phyloP scores from a whole-genome alignment of 2,113 vertebrate species.

The Nestor notabilis region DNA sequence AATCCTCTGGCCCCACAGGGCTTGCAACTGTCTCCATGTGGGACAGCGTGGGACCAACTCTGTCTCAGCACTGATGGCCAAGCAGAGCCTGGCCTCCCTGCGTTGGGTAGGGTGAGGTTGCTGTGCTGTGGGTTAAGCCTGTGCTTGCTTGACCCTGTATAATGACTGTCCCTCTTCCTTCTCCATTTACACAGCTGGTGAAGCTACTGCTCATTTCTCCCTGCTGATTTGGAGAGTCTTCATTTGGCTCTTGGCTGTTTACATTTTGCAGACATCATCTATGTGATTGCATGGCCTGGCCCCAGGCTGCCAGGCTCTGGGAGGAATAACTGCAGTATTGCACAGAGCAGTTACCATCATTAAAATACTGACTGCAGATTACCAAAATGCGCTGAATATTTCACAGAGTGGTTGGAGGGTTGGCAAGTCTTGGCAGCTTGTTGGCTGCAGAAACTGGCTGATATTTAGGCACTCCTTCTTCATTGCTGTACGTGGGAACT shows the following conservation, averaged over 20 bases:
- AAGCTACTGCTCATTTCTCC: neutral
- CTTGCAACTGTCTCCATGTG: neutral
- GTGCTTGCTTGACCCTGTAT: neutral
- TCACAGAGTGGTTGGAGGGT: slow-evolving; percentile 19
- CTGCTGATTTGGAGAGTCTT: neutral
- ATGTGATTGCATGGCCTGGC: slow-evolving; percentile 26
- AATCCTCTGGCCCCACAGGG: neutral
- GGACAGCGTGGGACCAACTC: neutral
- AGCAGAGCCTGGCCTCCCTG: neutral
- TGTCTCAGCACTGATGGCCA: neutral
- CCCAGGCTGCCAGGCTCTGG: slow-evolving; percentile 31
- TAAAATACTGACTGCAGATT: slow-evolving; percentile 67
- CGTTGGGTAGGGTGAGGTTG: neutral
- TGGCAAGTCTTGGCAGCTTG: slow-evolving; percentile 44
- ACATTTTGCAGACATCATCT: slow-evolving; percentile 16
- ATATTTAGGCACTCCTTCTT: slow-evolving; percentile 31
- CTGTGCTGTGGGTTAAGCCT: neutral
- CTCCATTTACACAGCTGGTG: neutral
- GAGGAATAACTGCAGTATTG: slow-evolving; percentile 39
- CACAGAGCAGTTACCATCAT: slow-evolving; percentile 58
- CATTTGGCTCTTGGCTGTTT: slow-evolving; percentile 20
- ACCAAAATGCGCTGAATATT: slow-evolving; percentile 57
- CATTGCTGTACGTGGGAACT: slow-evolving; percentile 28
- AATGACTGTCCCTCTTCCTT: neutral
- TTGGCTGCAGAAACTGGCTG: slow-evolving; percentile 53